phyloP scores from a whole-genome alignment of 2,888 invertebrate genomes.

The Amaurobius ferox region DNA sequence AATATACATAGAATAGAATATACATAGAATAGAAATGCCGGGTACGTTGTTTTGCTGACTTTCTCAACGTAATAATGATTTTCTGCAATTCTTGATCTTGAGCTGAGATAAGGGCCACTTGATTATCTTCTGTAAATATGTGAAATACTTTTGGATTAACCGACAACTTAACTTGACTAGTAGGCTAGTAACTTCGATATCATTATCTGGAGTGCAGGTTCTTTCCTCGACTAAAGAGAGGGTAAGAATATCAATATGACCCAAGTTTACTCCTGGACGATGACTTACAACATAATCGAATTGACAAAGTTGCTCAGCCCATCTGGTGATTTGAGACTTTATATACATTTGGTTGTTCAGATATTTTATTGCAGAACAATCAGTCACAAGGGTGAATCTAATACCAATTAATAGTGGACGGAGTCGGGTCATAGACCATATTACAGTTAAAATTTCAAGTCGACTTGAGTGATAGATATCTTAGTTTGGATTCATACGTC shows the following conservation, averaged over 20 bases:
- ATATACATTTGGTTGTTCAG: background rate
- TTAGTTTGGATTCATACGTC: background rate
- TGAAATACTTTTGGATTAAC: no score
- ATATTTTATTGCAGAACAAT: conserved; percentile 14
- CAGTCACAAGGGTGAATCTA: background rate
- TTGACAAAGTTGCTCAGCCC: background rate
- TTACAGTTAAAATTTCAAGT: background rate
- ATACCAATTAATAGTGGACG: background rate
- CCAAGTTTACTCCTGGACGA: background rate
- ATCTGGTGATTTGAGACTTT: conserved; percentile 5
- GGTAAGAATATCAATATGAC: background rate
- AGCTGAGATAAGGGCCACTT: no score
- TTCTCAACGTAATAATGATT: no score
- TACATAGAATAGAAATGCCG: no score
- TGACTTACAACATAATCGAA: background rate
- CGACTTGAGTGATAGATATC: background rate
- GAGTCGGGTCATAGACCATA: conserved; percentile 7
- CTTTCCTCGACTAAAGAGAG: background rate
- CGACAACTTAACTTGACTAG: no score
- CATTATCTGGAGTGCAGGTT: no score
- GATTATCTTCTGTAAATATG: no score
- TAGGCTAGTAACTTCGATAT: no score
- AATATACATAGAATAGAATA: no score
- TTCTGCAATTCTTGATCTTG: no score
- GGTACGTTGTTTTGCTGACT: no score